Conservation (phyloP, 2,888 invertebrate genomes). For the Epinotia demarniana region DNA sequence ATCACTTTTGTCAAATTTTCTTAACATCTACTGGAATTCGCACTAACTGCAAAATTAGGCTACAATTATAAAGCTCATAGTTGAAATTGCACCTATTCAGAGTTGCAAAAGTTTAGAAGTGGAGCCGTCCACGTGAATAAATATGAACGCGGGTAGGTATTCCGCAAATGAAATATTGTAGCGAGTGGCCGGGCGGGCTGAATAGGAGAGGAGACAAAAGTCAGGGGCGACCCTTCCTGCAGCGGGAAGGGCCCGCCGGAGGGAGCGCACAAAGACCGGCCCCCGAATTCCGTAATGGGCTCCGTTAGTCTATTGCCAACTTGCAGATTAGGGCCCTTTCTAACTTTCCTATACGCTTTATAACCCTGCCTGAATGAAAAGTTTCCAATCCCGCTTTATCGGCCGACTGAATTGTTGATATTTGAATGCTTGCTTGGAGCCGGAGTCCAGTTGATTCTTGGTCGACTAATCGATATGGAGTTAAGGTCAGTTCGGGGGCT, state of each 20-base stretch:
- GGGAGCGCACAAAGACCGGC: slow-evolving; percentile 74
- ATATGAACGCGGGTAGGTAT: slow-evolving; percentile 44
- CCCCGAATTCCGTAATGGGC: slow-evolving; percentile 70
- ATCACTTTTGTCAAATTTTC: background rate
- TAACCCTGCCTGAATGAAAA: slow-evolving; percentile 56
- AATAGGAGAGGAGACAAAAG: slow-evolving; percentile 68
- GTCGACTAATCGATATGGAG: slow-evolving; percentile 59
- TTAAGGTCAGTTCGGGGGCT: slow-evolving; percentile 56
- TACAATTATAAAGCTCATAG: slow-evolving; percentile 26
- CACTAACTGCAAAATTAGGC: slow-evolving; percentile 25
- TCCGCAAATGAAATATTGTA: slow-evolving; percentile 50
- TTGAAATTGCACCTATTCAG: slow-evolving; percentile 42
- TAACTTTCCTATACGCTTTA: slow-evolving; percentile 54
- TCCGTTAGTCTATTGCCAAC: slow-evolving; percentile 68
- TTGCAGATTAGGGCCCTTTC: slow-evolving; percentile 68
- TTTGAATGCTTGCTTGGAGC: slow-evolving; percentile 47
- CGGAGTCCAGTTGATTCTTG: slow-evolving; percentile 41
- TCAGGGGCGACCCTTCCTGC: slow-evolving; percentile 68
- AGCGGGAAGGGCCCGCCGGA: slow-evolving; percentile 59
- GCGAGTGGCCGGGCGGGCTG: slow-evolving; percentile 49
- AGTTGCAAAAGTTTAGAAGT: slow-evolving; percentile 38
- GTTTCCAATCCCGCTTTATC: slow-evolving; percentile 49
- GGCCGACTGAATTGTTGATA: slow-evolving; percentile 47
- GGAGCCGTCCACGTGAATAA: slow-evolving; percentile 43
- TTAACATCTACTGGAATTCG: slow-evolving; percentile 2